Conservation (phyloP, 2,113 vertebrate genomes). For the Stegostoma tigrinum region DNA sequence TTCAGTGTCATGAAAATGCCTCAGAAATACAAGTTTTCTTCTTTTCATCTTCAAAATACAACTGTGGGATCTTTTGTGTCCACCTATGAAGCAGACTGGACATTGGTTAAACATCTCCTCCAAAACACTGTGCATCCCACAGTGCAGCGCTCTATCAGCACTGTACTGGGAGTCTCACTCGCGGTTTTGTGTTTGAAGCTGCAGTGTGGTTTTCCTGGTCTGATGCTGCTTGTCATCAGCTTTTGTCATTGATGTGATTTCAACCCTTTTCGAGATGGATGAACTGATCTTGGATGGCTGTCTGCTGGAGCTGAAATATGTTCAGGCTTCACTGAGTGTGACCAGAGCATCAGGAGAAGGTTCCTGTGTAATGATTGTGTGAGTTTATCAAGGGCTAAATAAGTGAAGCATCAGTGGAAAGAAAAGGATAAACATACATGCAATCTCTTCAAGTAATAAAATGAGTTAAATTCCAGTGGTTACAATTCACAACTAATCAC, state of each 20-base stretch:
- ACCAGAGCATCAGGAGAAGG: constrained; percentile 39
- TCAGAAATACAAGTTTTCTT: neutral
- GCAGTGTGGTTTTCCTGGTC: neutral
- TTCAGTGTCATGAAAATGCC: neutral
- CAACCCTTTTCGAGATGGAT: neutral
- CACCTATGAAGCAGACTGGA: neutral
- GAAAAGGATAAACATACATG: constrained; percentile 38
- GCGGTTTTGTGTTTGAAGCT: neutral
- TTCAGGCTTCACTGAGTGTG: constrained; percentile 6
- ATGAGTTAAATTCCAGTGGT: constrained; percentile 16
- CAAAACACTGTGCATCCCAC: neutral
- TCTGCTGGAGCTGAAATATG: constrained; percentile 38
- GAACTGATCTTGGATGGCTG: constrained; percentile 15
- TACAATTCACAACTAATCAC: neutral
- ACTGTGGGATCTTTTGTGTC: neutral
- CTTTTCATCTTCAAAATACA: neutral
- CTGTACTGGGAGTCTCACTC: neutral
- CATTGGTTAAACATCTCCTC: neutral
- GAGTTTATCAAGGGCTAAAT: neutral
- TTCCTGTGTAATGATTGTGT: constrained; percentile 22
- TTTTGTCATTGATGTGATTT: neutral
- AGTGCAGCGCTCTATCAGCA: neutral
- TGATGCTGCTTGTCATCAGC: neutral
- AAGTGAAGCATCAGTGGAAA: neutral
- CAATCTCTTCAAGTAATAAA: constrained; percentile 40